phyloP scores from a whole-genome alignment of 1,140 invertebrate genomes.

The Sinella curviseta region DNA sequence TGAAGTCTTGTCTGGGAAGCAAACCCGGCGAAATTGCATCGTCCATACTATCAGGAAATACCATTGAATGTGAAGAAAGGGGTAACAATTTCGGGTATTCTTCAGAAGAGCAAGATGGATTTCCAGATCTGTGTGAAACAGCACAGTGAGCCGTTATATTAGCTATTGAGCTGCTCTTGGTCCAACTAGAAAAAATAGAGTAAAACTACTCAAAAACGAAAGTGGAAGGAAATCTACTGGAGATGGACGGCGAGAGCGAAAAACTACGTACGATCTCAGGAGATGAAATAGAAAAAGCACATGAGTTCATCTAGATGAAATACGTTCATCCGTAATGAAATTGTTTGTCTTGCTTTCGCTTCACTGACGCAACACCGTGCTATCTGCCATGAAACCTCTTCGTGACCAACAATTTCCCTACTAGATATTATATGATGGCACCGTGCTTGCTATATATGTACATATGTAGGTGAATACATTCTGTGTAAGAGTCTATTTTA shows the following conservation, averaged over 20 bases:
- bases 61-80: too few relatives aligned
- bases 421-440: too few relatives aligned
- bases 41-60: too few relatives aligned
- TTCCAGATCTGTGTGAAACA: too few relatives aligned
- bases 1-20: too few relatives aligned
- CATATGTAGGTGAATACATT: too few relatives aligned
- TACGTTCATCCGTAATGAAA: conserved; percentile 9
- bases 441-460: too few relatives aligned
- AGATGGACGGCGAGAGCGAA: not conserved
- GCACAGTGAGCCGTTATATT: not conserved
- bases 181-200: not conserved
- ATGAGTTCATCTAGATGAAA: conserved; percentile 6
- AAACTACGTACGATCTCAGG: not conserved
- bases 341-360: conserved; percentile 9
- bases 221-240: not conserved
- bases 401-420: not conserved
- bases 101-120: too few relatives aligned
- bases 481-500: too few relatives aligned
- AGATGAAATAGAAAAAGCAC: conserved; percentile 2
- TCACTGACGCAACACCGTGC: not conserved
- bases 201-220: not conserved
- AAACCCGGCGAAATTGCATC: too few relatives aligned
- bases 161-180: not conserved
- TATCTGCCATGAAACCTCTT: not conserved
- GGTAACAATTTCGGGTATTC: too few relatives aligned